Evolutionary conservation across 2,888 invertebrate genomes (phyloP).

Genomic region (Lasioglossum malachurum): DNA sequence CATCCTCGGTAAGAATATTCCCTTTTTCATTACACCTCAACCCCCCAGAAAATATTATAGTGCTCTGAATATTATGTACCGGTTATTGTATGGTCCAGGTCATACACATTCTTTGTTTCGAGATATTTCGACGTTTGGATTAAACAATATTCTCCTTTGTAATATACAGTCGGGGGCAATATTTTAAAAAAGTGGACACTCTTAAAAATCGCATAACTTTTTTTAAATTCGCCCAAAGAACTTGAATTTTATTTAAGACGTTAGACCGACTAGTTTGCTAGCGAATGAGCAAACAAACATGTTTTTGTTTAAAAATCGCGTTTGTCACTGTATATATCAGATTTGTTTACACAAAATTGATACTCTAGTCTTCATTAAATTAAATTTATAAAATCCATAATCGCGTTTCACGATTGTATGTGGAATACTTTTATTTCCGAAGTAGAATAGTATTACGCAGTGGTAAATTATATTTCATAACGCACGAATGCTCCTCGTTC

Average conservation of each 20-base stretch:
- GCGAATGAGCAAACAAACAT: no score
- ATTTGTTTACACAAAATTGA: not conserved
- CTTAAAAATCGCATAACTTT: no score
- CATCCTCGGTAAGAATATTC: constrained; percentile 90
- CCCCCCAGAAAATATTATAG: not conserved
- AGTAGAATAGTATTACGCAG: not conserved
- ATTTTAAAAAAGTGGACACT: no score
- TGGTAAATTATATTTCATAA: not conserved
- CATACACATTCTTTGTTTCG: no score
- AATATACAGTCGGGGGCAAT: no score
- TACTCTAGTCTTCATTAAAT: not conserved
- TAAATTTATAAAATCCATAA: not conserved
- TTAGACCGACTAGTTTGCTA: no score
- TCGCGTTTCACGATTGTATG: not conserved
- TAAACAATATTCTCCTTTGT: no score
- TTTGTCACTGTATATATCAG: no score
- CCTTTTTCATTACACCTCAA: not conserved
- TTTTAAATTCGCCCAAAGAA: no score
- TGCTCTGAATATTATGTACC: not conserved
- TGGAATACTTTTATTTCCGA: not conserved
- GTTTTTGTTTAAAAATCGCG: no score
- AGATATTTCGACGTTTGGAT: no score
- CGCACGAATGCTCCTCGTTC: not conserved
- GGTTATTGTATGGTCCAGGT: not conserved
- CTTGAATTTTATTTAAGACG: no score